Evolutionary conservation across 2,797 vertebrate genomes (phyloP).

Genomic region (Falco columbarius): DNA sequence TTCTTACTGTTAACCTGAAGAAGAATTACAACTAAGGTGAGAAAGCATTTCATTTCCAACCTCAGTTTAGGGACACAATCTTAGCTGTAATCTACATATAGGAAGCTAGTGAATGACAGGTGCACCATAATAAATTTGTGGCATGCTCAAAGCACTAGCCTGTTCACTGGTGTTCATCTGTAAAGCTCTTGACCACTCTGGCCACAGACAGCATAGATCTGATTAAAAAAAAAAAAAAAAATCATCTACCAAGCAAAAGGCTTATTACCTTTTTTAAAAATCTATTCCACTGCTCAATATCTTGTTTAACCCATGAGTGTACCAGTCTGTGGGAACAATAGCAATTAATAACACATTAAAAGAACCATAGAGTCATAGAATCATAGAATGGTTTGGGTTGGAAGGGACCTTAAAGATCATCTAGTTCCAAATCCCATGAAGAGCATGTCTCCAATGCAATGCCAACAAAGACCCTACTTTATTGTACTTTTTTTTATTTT

Average conservation of each 20-base stretch:
- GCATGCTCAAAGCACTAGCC: not conserved
- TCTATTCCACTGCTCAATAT: not conserved
- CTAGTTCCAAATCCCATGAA: not conserved
- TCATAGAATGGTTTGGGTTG: too few species aligned
- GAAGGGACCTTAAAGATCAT: too few species aligned
- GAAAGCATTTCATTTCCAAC: not conserved
- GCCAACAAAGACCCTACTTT: not conserved
- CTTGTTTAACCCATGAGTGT: not conserved
- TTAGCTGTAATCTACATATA: not conserved
- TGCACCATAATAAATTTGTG: not conserved
- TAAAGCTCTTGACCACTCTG: not conserved
- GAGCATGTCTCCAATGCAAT: not conserved
- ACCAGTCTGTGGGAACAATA: not conserved
- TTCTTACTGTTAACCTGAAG: not conserved
- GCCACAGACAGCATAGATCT: not conserved
- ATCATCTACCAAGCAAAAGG: not conserved
- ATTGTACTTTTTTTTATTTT: not conserved
- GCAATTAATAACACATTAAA: not conserved
- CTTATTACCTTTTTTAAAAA: not conserved
- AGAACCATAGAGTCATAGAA: not conserved
- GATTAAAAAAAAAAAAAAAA: not conserved
- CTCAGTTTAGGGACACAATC: not conserved
- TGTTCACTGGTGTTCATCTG: not conserved
- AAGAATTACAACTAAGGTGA: not conserved
- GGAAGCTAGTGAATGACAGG: not conserved